Conservation (phyloP, 2,888 invertebrate genomes). For the Prosopocoilus inquinatus region DNA sequence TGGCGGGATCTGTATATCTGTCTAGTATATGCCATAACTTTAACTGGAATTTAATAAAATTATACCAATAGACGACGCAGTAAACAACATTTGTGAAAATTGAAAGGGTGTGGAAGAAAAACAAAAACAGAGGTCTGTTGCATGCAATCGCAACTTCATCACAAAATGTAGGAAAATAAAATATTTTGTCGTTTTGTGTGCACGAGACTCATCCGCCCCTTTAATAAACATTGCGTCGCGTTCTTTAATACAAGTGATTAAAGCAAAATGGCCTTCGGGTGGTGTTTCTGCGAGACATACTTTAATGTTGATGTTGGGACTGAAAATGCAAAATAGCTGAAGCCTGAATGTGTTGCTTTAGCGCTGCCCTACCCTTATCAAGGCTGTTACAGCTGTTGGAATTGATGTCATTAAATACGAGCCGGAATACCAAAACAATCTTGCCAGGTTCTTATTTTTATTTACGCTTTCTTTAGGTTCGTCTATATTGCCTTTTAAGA, state of each 20-base stretch:
- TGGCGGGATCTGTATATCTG: too few species aligned
- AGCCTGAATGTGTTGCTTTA: slow-evolving; percentile 30
- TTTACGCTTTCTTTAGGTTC: slow-evolving; percentile 6
- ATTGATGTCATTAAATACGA: slow-evolving; percentile 32
- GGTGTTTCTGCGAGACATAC: slow-evolving; percentile 22
- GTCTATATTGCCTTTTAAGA: not conserved
- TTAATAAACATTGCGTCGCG: too few species aligned
- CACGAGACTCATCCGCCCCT: too few species aligned
- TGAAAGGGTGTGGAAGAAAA: too few species aligned
- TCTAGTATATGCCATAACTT: too few species aligned
- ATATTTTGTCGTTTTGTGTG: too few species aligned
- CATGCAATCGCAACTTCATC: too few species aligned
- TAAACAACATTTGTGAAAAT: too few species aligned
- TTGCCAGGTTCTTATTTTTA: slow-evolving; percentile 15
- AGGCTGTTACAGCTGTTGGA: slow-evolving; percentile 31
- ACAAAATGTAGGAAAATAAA: too few species aligned
- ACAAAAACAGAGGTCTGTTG: too few species aligned
- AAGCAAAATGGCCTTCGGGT: slow-evolving; percentile 1
- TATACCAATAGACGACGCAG: too few species aligned
- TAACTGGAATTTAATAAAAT: too few species aligned
- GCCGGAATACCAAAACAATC: slow-evolving; percentile 26
- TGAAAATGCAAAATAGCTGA: slow-evolving; percentile 18
- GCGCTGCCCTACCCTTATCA: slow-evolving; percentile 34
- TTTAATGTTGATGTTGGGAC: slow-evolving; percentile 26
- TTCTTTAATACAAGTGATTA: slow-evolving; percentile 15